Evolutionary conservation across 2,888 invertebrate species (phyloP).

Genomic region (Drosophila hamatofila): DNA sequence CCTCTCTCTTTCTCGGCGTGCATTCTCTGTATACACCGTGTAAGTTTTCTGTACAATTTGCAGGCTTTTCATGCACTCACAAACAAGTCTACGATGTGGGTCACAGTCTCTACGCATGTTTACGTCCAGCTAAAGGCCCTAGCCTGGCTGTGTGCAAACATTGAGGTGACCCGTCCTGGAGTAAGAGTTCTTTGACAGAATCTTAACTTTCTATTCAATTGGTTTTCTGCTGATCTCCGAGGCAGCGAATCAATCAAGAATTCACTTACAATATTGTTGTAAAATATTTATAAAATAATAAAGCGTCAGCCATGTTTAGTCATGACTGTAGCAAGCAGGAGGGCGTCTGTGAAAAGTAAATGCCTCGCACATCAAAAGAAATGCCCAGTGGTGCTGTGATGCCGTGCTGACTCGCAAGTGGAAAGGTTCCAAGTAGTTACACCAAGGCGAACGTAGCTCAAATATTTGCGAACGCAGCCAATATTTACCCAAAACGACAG

Average conservation of each 20-base stretch:
- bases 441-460: slow-evolving; percentile 50
- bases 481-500: slow-evolving; percentile 73
- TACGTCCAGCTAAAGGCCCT: not conserved
- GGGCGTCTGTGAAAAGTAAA: not conserved
- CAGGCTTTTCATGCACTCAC: slow-evolving; percentile 48
- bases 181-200: not conserved
- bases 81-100: slow-evolving; percentile 44
- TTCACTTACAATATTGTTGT: slow-evolving; percentile 5
- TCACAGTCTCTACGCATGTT: slow-evolving; percentile 7
- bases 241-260: slow-evolving; percentile 4
- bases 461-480: slow-evolving; percentile 63
- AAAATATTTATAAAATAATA: slow-evolving; percentile 11
- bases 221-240: not conserved
- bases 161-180: not conserved
- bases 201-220: not conserved
- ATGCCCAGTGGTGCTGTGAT: slow-evolving; percentile 14
- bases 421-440: slow-evolving; percentile 33
- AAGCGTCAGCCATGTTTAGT: not conserved
- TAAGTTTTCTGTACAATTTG: slow-evolving; percentile 25
- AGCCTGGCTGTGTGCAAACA: not conserved
- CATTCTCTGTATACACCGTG: not conserved
- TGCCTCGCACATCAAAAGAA: slow-evolving; percentile 19
- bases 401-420: slow-evolving; percentile 21
- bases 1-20: not conserved
- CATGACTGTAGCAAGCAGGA: not conserved